Percentiles rank a stretch among this genome's conserved stretches.
phyloP scores from a whole-genome alignment of 2,888 invertebrate genomes.

The Andrena fulva region DNA sequence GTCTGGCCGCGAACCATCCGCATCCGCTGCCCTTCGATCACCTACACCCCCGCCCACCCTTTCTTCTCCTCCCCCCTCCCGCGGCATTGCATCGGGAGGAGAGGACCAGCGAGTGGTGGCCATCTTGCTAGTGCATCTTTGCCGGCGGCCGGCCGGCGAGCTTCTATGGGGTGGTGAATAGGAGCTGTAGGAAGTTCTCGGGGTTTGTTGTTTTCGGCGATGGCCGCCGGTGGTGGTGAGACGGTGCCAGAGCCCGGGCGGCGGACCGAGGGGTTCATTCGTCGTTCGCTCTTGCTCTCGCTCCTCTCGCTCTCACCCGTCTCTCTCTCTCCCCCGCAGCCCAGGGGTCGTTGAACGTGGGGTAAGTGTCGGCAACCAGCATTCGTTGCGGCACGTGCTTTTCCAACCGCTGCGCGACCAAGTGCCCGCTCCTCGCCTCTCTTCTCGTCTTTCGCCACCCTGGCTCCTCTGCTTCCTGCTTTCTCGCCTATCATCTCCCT shows the following conservation, averaged over 20 bases:
- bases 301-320: slow-evolving; percentile 13
- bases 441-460: slow-evolving; percentile 10
- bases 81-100: slow-evolving; percentile 19
- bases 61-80: slow-evolving; percentile 3
- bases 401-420: slow-evolving; percentile 37
- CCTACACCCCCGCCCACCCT: not conserved
- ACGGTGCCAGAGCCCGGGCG: slow-evolving; percentile 52
- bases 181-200: slow-evolving; percentile 1
- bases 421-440: slow-evolving; percentile 18
- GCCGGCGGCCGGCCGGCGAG: not conserved
- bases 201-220: slow-evolving; percentile 51
- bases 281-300: slow-evolving; percentile 34
- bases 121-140: slow-evolving; percentile 63
- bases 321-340: slow-evolving; percentile 36
- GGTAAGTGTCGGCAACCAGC: slow-evolving; percentile 66
- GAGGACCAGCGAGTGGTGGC: slow-evolving; percentile 54
- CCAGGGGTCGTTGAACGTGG: slow-evolving; percentile 73
- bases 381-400: slow-evolving; percentile 67
- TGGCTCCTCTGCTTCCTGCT: not conserved
- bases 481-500: too few relatives aligned
- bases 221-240: slow-evolving; percentile 46
- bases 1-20: slow-evolving; percentile 43
- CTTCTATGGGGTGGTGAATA: not conserved
- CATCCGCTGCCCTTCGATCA: slow-evolving; percentile 9
- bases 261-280: slow-evolving; percentile 22